Base-by-base conservation (phyloP, 2,797 vertebrate species). In the Tolypeutes matacus region DNA sequence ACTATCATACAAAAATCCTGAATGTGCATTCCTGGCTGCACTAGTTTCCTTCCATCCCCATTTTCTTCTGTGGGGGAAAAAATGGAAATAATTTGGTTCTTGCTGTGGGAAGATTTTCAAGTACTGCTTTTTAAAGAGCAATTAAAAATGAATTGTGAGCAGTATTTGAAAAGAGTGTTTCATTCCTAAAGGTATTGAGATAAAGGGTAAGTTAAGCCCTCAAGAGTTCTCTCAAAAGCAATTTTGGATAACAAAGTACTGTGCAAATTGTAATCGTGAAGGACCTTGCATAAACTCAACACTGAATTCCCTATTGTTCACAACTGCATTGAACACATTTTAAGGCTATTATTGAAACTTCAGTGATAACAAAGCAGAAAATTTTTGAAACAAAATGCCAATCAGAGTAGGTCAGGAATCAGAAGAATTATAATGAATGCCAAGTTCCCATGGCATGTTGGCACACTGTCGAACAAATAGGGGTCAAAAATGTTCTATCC, bases 201-300 rank as follows among this genome's bases (percentile, higher is more conserved):
- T 92, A 87, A 95, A 89, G 29, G 92, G 95, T 95, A 86, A 93
- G 94, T 96, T 87, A 93, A 87, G 34, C 85, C 81, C 53, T 14
- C 39, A 73, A 85, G 93, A 87, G 18, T 90, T 84, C 81, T 92
- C 81, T 73, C 11, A 49, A 84, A 95, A 92, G 90, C 77, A 93
- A 85, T 93, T 96, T 80, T 53, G 15, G 60, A 72, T 76, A 58
- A 73, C 65, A 76, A 56, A 80, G 39, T 56, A 49, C 39, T 39
- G 51, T 89, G 88, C 60, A 87, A 89, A 93, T 81, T 76, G 34
- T n/a, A 49, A 36, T 75, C 87, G 7, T 6, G 18, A 81, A 87
- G 49, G 72, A 72, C 31, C 31, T 14, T 51, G 27, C 3, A 34
- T 64, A 58, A 31, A 70, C 51, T 51, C 78, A 21, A 17, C 46